Percentiles rank a stretch among this genome's conserved stretches.
Evolutionary conservation across 2,888 invertebrate species (phyloP).

Genomic region (Erebia palarica): DNA sequence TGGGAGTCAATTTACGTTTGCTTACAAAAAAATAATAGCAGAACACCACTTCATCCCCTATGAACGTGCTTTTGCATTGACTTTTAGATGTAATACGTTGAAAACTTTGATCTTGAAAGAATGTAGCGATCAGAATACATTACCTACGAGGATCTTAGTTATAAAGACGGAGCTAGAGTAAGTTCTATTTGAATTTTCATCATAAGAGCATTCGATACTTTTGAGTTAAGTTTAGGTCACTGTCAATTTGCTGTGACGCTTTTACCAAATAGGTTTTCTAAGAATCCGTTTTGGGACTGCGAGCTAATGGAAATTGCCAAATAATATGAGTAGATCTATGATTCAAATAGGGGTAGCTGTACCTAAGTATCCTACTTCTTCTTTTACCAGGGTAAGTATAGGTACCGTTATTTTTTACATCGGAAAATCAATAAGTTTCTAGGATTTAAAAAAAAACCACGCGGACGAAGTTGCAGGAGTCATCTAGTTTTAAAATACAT

Average conservation of each 20-base stretch:
- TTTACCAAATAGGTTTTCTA: background rate
- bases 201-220: background rate
- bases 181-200: slow-evolving; percentile 34
- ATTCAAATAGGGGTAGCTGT: too few species aligned
- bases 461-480: too few species aligned
- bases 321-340: too few species aligned
- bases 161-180: slow-evolving; percentile 23
- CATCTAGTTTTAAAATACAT: too few species aligned
- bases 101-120: slow-evolving; percentile 40
- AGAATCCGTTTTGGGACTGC: background rate
- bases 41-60: slow-evolving; percentile 59
- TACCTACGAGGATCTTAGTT: slow-evolving; percentile 37
- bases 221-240: background rate
- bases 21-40: slow-evolving; percentile 59
- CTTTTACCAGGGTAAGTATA: too few species aligned
- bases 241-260: background rate
- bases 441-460: too few species aligned
- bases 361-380: too few species aligned
- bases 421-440: too few species aligned
- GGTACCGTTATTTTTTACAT: too few species aligned
- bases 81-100: slow-evolving; percentile 62
- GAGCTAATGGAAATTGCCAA: too few species aligned
- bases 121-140: slow-evolving; percentile 42
- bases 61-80: slow-evolving; percentile 65
- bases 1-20: slow-evolving; percentile 54